A percentile compares a stretch with the other conserved stretches of the same genome.
Evolutionary conservation across 2,888 invertebrate species (phyloP).

Genomic region (Pseudococcus jackbeardsleyi): DNA sequence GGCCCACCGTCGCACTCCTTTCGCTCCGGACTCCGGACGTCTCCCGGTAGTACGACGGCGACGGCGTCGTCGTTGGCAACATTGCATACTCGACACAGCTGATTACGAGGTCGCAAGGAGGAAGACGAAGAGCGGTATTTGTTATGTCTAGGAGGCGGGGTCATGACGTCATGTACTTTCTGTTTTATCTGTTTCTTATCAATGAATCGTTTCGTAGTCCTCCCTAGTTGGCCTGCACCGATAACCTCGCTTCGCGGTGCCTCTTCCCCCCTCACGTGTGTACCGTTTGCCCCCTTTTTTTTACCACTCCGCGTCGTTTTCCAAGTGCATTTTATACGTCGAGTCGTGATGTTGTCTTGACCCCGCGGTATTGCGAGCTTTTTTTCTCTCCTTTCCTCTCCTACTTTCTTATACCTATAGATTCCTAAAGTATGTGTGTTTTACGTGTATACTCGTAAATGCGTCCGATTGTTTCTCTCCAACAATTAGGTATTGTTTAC

Average conservation of each 20-base stretch:
- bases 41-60: background rate
- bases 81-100: constrained; percentile 61
- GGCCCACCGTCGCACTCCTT: background rate
- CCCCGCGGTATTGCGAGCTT: constrained; percentile 42
- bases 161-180: constrained; percentile 64
- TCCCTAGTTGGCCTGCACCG: constrained; percentile 47
- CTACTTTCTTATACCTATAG: background rate
- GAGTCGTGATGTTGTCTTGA: constrained; percentile 14
- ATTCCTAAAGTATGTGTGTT: background rate
- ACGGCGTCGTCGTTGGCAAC: constrained; percentile 56
- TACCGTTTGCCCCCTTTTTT: constrained; percentile 24
- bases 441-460: background rate
- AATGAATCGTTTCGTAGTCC: constrained; percentile 61
- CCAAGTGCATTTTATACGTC: constrained; percentile 49
- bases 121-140: constrained; percentile 54
- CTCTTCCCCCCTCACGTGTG: background rate
- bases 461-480: constrained; percentile 12
- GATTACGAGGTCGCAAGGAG: constrained; percentile 61
- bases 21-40: background rate
- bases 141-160: constrained; percentile 65
- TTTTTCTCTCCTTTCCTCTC: background rate
- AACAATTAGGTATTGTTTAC: constrained; percentile 35
- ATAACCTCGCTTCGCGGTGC: constrained; percentile 58
- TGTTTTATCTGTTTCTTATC: constrained; percentile 65
- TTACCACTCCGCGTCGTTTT: constrained; percentile 21